These are phyloP conservation scores for Glossosoma conforme DNA, from an alignment of 1,140 invertebrate genomes.

Conservation along the genomic window DNA sequence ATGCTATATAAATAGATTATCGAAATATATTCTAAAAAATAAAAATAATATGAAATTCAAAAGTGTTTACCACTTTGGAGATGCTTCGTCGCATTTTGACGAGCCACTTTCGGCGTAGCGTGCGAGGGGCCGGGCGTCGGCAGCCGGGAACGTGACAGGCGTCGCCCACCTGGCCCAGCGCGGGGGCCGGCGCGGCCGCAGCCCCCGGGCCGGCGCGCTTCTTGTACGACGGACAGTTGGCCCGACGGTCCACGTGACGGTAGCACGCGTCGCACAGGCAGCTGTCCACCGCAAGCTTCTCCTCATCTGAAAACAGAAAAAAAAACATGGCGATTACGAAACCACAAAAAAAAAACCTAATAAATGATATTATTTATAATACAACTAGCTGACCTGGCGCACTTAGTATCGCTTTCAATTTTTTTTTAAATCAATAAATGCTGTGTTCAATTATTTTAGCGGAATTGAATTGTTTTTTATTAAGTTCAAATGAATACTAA, in stretches of 20 bases:
- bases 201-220: slow-evolving; percentile 43
- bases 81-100: slow-evolving; percentile 66
- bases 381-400: too few species aligned
- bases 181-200: background rate
- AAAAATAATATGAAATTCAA: slow-evolving; percentile 3
- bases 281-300: slow-evolving; percentile 71
- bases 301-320: slow-evolving; percentile 53
- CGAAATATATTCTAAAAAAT: too few species aligned
- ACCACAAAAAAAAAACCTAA: too few species aligned
- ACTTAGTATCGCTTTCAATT: too few species aligned
- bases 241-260: slow-evolving; percentile 74
- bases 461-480: too few species aligned
- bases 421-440: too few species aligned
- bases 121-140: slow-evolving; percentile 58
- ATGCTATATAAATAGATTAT: too few species aligned
- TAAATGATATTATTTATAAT: too few species aligned
- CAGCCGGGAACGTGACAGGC: slow-evolving; percentile 61
- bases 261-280: slow-evolving; percentile 82
- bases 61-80: slow-evolving; percentile 58
- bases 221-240: slow-evolving; percentile 59
- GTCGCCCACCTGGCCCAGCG: slow-evolving; percentile 29
- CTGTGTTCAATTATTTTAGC: too few species aligned
- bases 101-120: slow-evolving; percentile 72
- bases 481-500: too few species aligned
- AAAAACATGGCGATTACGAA: too few species aligned